Percentiles rank a stretch among this genome's conserved stretches.
Conservation (phyloP, 35 echinoderm and acorn worm species). For the Diadema setosum region DNA sequence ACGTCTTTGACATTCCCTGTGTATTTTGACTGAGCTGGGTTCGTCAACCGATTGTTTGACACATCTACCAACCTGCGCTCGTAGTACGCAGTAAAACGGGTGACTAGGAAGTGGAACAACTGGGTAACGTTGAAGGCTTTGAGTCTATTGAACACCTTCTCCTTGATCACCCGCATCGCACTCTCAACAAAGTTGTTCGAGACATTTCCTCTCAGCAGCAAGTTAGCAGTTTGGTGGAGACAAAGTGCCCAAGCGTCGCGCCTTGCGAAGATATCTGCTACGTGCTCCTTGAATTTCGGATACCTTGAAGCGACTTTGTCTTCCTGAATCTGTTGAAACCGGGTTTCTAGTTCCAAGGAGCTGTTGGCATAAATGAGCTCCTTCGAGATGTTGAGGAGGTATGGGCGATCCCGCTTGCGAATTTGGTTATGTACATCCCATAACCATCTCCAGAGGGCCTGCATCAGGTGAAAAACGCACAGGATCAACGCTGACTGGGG, state of each 20-base stretch:
- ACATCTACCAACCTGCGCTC: conserved; percentile 6
- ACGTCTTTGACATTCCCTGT: neutral
- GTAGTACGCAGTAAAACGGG: neutral
- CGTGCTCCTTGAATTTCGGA: neutral
- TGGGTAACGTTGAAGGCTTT: conserved; percentile 46
- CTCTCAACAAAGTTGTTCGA: conserved; percentile 21
- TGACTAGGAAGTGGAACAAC: conserved; percentile 21
- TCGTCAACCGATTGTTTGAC: neutral
- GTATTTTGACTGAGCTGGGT: neutral
- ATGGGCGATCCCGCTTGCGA: neutral
- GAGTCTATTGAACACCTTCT: conserved; percentile 29
- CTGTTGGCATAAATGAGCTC: neutral
- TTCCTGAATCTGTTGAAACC: neutral
- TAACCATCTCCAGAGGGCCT: conserved; percentile 39
- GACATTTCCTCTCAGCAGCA: neutral
- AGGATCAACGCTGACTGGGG: conserved; percentile 1
- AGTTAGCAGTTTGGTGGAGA: neutral
- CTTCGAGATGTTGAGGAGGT: neutral
- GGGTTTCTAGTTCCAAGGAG: neutral
- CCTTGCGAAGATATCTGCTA: neutral
- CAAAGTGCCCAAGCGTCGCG: conserved; percentile 19
- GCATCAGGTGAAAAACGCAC: conserved; percentile 33
- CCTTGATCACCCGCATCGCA: conserved; percentile 35
- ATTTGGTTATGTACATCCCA: conserved; percentile 7
- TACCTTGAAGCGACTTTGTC: neutral